Base-by-base conservation (phyloP, 2,888 invertebrate genomes). In the Clunio marinus region DNA sequence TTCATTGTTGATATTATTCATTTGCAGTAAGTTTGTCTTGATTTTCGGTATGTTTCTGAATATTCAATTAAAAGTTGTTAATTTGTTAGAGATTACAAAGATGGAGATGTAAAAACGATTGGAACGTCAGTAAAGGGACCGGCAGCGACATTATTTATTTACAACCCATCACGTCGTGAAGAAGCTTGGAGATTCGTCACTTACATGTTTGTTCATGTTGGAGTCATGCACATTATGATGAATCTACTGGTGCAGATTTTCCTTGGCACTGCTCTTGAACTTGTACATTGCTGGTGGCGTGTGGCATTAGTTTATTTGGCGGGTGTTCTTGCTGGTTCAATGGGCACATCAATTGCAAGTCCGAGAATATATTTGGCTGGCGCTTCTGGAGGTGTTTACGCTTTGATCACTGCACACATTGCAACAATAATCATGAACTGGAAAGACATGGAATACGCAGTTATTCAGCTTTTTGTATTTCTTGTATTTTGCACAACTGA, bases 201-300 rank as follows among this genome's bases (percentile, higher is more conserved):
- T 0, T 99, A 99, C 76, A 96, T 96, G 94, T 88, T 97, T 76
- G 93, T 97, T 24, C 97, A 97, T 78, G 89, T 93, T 70, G 95
- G 95, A 89, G 35, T 67, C 1, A 58, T 68, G 58, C 58, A 68
- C 15, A 58, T 68, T 2, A 41, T 68, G 58, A 57, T 68, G 57
- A 68, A 41, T 41, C 17, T 60, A 35, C 13, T 51, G 20, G 32
- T 96, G 70, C 97, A 98, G 78, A 81, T 98, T 70, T 83, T 96
- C 77, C 83, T 99, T 69, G 98, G 98, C 0, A 86, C 96, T 8
- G 96, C 97, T 0, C 79, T 99, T 70, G 98, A 99, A 80, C 88
- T 98, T 87, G 96, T 97, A 0, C 97, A 98, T 78, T 87, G 89
- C 72, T 63, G 32, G 24, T 17, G 41, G 55, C 3, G 37, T 0